phyloP scores from a whole-genome alignment of 1,140 invertebrate genomes.

The Phymastichus coffea region DNA sequence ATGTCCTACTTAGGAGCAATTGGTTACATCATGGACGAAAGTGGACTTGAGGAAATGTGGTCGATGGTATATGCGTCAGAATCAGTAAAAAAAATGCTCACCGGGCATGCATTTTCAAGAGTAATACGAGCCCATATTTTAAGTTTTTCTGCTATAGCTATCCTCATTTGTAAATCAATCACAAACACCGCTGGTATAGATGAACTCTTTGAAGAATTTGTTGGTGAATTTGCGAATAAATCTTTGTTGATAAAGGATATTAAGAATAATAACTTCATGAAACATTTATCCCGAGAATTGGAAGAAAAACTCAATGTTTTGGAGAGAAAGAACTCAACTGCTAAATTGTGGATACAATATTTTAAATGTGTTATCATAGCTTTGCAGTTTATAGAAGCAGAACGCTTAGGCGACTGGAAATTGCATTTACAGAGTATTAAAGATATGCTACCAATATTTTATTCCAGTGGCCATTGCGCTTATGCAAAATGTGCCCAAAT shows the following conservation, averaged over 20 bases:
- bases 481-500: conserved; percentile 46
- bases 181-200: background rate
- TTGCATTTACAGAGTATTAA: conserved; percentile 32
- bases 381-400: conserved; percentile 27
- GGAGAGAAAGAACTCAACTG: conserved; percentile 30
- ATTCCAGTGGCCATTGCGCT: conserved; percentile 40
- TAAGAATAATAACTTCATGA: background rate
- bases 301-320: conserved; percentile 26
- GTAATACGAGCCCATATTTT: conserved; percentile 44
- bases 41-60: conserved; percentile 44
- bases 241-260: background rate
- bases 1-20: conserved; percentile 49
- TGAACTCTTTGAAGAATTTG: background rate
- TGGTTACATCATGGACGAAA: conserved; percentile 45
- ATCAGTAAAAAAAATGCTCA: conserved; percentile 45
- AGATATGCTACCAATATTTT: conserved; percentile 43
- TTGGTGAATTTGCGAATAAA: background rate
- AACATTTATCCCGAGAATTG: background rate
- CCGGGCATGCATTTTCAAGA: conserved; percentile 47
- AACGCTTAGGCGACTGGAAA: conserved; percentile 38
- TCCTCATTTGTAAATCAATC: conserved; percentile 36
- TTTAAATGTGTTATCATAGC: conserved; percentile 12
- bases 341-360: conserved; percentile 28
- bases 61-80: conserved; percentile 36
- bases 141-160: conserved; percentile 33